These are phyloP conservation scores for Suncus etruscus DNA, from an alignment of 2,113 vertebrate genomes.

Conservation along the genomic window DNA sequence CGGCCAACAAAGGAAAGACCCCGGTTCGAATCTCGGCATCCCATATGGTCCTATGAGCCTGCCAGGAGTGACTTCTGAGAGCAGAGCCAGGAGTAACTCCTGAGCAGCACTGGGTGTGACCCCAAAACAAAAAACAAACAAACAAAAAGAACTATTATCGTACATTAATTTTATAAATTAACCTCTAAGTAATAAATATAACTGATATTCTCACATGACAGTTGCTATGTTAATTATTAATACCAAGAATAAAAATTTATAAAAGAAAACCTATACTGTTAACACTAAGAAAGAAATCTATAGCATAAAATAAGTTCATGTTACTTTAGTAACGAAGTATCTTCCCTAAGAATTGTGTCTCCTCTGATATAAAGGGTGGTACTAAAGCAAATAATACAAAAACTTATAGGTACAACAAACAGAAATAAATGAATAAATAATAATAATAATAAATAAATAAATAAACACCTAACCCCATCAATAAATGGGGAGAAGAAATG, in stretches of 20 bases:
- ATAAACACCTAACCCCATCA: no score
- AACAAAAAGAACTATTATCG: neutral
- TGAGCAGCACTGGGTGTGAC: no score
- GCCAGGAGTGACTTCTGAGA: no score
- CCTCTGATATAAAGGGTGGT: neutral
- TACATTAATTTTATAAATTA: conserved; percentile 19
- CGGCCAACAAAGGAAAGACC: no score
- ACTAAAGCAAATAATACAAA: conserved; percentile 26
- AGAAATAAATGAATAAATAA: conserved; percentile 4
- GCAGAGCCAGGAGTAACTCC: no score
- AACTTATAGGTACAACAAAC: conserved; percentile 19
- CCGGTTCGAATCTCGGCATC: no score
- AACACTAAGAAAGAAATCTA: conserved; percentile 28
- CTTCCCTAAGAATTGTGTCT: no score
- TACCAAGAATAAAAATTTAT: neutral
- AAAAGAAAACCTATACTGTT: neutral
- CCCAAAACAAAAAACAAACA: no score
- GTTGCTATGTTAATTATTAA: conserved; percentile 44
- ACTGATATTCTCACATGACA: conserved; percentile 33
- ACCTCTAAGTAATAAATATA: conserved; percentile 51
- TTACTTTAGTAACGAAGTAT: neutral
- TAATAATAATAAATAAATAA: no score
- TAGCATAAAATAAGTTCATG: conserved; percentile 16
- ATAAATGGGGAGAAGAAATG: no score
- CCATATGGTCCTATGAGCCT: no score